These are phyloP conservation scores for Bucco capensis DNA, from an alignment of 2,113 vertebrate genomes.

Conservation along the genomic window DNA sequence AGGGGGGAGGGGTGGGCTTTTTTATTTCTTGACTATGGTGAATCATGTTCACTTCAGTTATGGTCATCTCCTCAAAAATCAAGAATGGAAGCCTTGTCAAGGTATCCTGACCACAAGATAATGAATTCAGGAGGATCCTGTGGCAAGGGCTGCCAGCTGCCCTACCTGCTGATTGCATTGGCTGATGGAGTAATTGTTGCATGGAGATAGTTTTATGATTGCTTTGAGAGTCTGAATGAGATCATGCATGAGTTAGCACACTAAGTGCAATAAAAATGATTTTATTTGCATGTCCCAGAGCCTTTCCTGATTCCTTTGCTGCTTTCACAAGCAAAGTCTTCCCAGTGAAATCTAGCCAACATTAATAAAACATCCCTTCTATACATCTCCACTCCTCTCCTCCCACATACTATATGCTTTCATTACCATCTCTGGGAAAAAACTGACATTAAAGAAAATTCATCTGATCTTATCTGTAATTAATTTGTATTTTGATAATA, in stretches of 20 bases:
- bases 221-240: constrained; percentile 66
- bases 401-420: constrained; percentile 55
- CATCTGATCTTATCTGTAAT: constrained; percentile 82
- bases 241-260: constrained; percentile 67
- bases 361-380: constrained; percentile 66
- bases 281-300: constrained; percentile 72
- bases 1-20: neutral
- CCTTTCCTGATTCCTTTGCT: constrained; percentile 60
- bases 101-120: neutral
- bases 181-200: constrained; percentile 54
- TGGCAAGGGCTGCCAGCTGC: constrained; percentile 22
- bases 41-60: constrained; percentile 26
- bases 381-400: constrained; percentile 52
- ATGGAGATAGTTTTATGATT: constrained; percentile 69
- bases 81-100: constrained; percentile 23
- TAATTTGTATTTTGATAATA: constrained; percentile 84
- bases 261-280: constrained; percentile 66
- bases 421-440: constrained; percentile 78
- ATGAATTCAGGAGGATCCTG: constrained; percentile 42
- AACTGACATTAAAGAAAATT: constrained; percentile 75
- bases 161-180: constrained; percentile 55
- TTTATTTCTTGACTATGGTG: neutral
- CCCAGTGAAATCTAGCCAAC: constrained; percentile 56
- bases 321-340: constrained; percentile 63
- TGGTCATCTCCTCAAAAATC: constrained; percentile 17